These are phyloP conservation scores for Oreortyx pictus DNA, from an alignment of 2,797 vertebrate genomes.

Conservation along the genomic window DNA sequence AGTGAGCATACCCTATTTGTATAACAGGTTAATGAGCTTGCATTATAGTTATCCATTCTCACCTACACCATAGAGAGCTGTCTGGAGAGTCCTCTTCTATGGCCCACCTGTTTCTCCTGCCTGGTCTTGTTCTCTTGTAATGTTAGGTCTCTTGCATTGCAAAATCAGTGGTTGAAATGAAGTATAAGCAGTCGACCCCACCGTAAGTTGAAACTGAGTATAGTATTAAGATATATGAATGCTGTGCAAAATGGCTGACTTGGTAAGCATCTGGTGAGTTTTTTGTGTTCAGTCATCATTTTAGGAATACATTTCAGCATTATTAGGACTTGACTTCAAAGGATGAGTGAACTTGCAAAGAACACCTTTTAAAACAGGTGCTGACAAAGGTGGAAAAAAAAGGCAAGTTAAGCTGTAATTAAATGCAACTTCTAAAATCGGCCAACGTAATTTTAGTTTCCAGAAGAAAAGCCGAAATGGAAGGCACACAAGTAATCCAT, in stretches of 20 bases:
- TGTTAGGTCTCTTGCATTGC: not conserved
- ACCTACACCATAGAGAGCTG: not conserved
- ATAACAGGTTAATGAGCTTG: not conserved
- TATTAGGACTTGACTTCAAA: not conserved
- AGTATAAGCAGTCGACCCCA: not conserved
- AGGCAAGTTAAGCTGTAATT: not conserved
- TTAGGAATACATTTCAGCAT: not conserved
- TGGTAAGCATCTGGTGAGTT: not conserved
- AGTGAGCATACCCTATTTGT: not conserved
- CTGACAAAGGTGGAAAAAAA: not conserved
- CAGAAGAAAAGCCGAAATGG: not conserved
- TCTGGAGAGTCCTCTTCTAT: not conserved
- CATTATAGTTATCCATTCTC: not conserved
- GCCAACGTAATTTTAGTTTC: not conserved
- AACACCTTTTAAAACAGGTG: not conserved
- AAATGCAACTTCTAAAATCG: not conserved
- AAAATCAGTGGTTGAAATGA: not conserved
- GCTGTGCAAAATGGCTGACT: not conserved
- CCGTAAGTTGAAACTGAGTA: not conserved
- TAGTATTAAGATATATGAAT: not conserved
- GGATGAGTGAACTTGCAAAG: not conserved
- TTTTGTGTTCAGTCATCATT: not conserved
- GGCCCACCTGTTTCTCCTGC: not conserved
- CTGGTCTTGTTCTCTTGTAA: not conserved
- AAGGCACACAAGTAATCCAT: not conserved